Percentiles rank a stretch among this genome's conserved stretches.
Evolutionary conservation across 2,797 vertebrate species (phyloP).

Genomic region (Malacoctenus gilli): DNA sequence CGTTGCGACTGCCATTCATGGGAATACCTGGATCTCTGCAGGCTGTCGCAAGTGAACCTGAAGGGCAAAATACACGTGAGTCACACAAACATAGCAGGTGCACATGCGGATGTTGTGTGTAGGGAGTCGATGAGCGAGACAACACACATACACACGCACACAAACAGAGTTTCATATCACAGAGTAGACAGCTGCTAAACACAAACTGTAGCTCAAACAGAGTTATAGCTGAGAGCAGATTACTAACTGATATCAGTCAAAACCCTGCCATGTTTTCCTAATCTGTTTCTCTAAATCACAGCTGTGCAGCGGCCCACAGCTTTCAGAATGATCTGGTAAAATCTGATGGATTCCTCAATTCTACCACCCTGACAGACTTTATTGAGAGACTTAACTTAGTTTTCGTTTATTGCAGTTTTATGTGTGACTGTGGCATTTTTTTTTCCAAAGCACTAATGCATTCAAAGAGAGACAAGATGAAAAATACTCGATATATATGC

Average conservation of each 20-base stretch:
- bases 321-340: constrained; percentile 24
- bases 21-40: constrained; percentile 96
- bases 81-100: constrained; percentile 10
- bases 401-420: constrained; percentile 36
- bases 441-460: background rate
- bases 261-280: constrained; percentile 45
- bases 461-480: background rate
- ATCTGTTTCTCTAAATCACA: constrained; percentile 51
- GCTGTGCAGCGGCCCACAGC: constrained; percentile 47
- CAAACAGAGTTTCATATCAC: constrained; percentile 32
- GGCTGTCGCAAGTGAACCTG: constrained; percentile 95
- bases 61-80: constrained; percentile 28
- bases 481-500: background rate
- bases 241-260: constrained; percentile 50
- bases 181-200: constrained; percentile 47
- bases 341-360: constrained; percentile 41
- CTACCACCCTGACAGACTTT: constrained; percentile 23
- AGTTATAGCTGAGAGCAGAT: constrained; percentile 50
- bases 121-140: constrained; percentile 1
- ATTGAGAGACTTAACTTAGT: constrained; percentile 33
- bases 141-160: constrained; percentile 3
- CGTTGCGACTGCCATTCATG: constrained; percentile 97
- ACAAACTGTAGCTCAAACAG: constrained; percentile 46
- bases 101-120: constrained; percentile 6
- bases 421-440: background rate